Base-by-base conservation (phyloP, 2,888 invertebrate species). In the Perdita meconis region DNA sequence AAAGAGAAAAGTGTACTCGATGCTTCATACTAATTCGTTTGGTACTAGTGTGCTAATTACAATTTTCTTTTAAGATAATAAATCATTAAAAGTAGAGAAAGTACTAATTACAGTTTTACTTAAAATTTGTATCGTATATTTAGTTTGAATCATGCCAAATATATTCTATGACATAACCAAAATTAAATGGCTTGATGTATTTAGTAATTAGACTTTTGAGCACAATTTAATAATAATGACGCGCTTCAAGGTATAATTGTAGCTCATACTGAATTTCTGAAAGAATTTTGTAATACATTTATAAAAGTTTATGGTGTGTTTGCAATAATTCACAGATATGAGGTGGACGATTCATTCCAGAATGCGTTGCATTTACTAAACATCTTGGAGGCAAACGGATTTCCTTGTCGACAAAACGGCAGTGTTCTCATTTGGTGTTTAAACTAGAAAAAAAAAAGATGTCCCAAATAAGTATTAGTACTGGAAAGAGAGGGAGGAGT, bases 401-500 rank as follows among this genome's bases (percentile, higher is more conserved):
- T 38, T 68, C 16, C 44, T 65, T 73, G 57, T 66, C 50, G 61
- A 63, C 36, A 38, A 42, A 69, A 51, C 42, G 36, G 51, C 53
- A 26, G 59, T 64, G 66, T 61, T 67, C 55, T 74, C 50, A 24
- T 66, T 79, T 59, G 68, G 70, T 67, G 76, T 57, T 53, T 63
- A 83, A 55, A 70, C 69, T 72, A 67, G 67, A 47, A 82, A 78
- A 71, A 78, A 71, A 78, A 86, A 89, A 82, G 69, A 92, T 92
- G 92, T 91, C 92, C 44, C 92, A 92, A 75, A 74, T 92, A 78
- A 92, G 89, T 72, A 89, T 91, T 81, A 91, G 86, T 72, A 87
- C 90, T 64, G 91, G 92, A 72, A 92, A 92, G 82, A 88, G 92
- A 78, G 92, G 92, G 69, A 88, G 92, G 80, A 90, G 90, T 67